These are phyloP conservation scores for Lumbricus terrestris DNA, from an alignment of 2,888 invertebrate genomes.

Conservation along the genomic window DNA sequence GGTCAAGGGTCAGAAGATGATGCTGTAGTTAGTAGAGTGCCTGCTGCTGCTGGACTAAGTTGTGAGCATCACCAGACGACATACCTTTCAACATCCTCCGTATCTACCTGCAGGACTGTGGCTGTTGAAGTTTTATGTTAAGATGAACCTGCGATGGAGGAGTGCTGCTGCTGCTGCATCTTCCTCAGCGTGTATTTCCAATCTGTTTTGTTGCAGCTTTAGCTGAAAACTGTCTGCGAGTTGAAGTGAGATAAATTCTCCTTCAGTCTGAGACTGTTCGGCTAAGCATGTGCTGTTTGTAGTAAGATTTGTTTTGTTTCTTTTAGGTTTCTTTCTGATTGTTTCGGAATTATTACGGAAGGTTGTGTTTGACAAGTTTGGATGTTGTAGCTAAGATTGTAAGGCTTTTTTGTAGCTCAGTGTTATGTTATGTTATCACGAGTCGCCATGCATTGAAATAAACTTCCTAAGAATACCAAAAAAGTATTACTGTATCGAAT, in stretches of 20 bases:
- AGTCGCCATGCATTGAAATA: background rate
- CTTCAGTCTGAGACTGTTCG: background rate
- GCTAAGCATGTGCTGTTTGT: background rate
- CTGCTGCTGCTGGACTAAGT: too few relatives aligned
- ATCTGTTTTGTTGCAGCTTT: background rate
- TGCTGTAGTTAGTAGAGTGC: background rate
- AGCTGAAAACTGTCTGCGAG: background rate
- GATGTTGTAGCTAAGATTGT: background rate
- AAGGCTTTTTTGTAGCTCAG: background rate
- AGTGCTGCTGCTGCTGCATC: background rate
- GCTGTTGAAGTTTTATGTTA: background rate
- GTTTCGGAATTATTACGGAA: background rate
- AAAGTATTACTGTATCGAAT: background rate
- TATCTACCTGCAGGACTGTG: background rate
- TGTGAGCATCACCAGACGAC: too few relatives aligned
- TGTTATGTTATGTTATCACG: background rate
- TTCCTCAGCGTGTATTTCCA: background rate
- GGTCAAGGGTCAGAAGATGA: background rate
- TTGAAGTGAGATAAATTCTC: background rate
- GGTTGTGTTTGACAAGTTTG: background rate
- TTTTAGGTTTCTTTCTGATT: background rate
- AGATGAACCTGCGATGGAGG: background rate
- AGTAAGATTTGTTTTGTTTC: background rate
- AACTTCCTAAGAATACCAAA: background rate
- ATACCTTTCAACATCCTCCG: background rate